Percentiles rank a stretch among this genome's conserved stretches.
Evolutionary conservation across 2,888 invertebrate genomes (phyloP).

Genomic region (Melangyna quadrimaculata): DNA sequence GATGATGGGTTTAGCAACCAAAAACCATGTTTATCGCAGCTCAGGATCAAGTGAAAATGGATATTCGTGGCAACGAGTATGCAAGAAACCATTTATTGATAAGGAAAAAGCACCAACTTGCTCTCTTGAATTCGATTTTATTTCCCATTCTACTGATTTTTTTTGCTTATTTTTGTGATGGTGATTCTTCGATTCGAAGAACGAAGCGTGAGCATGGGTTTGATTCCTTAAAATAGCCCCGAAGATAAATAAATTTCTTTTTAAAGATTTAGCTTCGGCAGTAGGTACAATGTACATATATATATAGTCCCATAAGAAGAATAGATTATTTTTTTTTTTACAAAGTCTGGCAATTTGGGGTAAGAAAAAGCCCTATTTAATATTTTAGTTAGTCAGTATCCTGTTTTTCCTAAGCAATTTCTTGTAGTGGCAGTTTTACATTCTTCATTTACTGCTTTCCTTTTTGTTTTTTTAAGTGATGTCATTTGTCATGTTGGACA

Average conservation of each 20-base stretch:
- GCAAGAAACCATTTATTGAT: slow-evolving; percentile 46
- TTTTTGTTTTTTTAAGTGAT: not conserved
- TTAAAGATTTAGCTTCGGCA: not conserved
- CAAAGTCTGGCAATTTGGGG: not conserved
- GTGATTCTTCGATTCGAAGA: not conserved
- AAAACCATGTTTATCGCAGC: not conserved
- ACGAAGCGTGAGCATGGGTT: not conserved
- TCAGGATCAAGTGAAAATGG: slow-evolving; percentile 47
- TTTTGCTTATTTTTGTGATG: not conserved
- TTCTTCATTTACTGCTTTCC: not conserved
- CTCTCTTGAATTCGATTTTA: slow-evolving; percentile 49
- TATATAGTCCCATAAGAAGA: not conserved
- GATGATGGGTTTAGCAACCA: not conserved
- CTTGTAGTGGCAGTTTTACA: slow-evolving; percentile 15
- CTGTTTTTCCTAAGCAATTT: slow-evolving; percentile 24
- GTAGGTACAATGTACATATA: not conserved
- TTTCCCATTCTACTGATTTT: slow-evolving; percentile 5
- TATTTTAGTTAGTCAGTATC: not conserved
- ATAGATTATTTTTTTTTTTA: not conserved
- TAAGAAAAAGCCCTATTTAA: not conserved
- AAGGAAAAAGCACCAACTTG: slow-evolving; percentile 37
- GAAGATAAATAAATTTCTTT: not conserved
- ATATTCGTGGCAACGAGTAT: not conserved
- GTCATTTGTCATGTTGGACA: slow-evolving; percentile 52
- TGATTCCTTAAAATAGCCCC: not conserved